Evolutionary conservation across 2,113 vertebrate genomes (phyloP), one percentile per base, ranked within the genome.

Genomic region (Morone chrysops): DNA sequence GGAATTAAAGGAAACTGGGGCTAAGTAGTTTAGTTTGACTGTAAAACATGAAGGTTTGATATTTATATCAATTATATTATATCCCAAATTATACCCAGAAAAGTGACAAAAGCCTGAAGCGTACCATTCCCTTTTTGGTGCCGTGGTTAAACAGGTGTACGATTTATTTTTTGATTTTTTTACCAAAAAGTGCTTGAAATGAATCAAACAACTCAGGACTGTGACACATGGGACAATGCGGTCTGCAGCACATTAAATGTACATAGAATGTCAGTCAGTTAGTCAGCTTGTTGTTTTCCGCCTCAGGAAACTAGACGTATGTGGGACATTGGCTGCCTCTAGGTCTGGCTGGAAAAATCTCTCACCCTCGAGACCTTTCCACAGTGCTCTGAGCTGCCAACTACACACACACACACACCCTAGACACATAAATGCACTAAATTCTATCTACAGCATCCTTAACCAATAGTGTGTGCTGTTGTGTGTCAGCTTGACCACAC

Each of bases 261-360:
- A 61, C 45, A 82, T n/a, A 53, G 60, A 79, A 79, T 80, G 82
- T 73, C 83, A 90, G 76, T 73, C 62, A 74, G 62, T 84, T 87
- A 94, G 88, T 93, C 92, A 90, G 81, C 85, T 85, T 82, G 78
- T 85, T 62, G 88, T 78, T 89, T 86, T 86, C 84, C 25, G 80
- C 85, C 78, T 70, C 84, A 75, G 90, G 87, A 91, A 86, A 75
- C 69, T 38, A 51, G 54, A 90, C 67, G 70, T 86, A 91, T 83
- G 87, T 94, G 90, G 92, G 89, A 76, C 90, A 83, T 75, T 59
- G 81, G 81, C 89, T 78, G 91, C 92, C 89, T 90, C 78, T 62
- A 82, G 93, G 87, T 91, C 85, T 89, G 90, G 84, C 57, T 82
- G 69, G 83, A 91, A 89, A 88, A 85, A 86, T 65, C 78, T 90